Evolutionary conservation across 2,797 vertebrate genomes (phyloP).

Genomic region (Sphenodon punctatus): DNA sequence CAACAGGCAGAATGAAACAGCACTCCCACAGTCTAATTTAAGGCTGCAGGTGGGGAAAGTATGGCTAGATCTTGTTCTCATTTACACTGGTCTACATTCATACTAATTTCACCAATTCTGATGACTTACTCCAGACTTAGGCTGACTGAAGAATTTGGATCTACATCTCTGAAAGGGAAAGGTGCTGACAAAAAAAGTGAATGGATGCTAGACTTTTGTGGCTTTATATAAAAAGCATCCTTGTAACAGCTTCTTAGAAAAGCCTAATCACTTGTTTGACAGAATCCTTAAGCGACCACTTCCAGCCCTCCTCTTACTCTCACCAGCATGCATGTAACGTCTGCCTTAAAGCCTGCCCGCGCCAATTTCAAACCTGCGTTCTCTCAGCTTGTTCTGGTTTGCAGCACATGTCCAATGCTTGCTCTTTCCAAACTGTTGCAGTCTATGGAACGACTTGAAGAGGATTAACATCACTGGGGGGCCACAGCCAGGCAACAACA

Average conservation of each 20-base stretch:
- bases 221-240: neutral
- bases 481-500: too few species aligned
- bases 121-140: neutral
- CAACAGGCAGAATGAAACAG: neutral
- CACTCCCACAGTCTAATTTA: neutral
- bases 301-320: too few species aligned
- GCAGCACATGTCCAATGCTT: too few species aligned
- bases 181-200: slow-evolving; percentile 1
- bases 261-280: too few species aligned
- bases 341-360: too few species aligned
- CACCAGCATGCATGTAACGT: too few species aligned
- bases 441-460: too few species aligned
- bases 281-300: too few species aligned
- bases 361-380: too few species aligned
- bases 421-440: too few species aligned
- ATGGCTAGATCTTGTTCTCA: neutral
- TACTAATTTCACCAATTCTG: neutral
- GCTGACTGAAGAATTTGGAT: neutral
- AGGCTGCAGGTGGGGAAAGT: neutral
- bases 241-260: slow-evolving; percentile 16
- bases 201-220: neutral
- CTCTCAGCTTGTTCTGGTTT: too few species aligned
- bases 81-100: slow-evolving; percentile 2
- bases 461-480: too few species aligned
- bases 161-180: neutral